Evolutionary conservation across 2,888 invertebrate genomes (phyloP).

Genomic region (Leucophenga maculata): DNA sequence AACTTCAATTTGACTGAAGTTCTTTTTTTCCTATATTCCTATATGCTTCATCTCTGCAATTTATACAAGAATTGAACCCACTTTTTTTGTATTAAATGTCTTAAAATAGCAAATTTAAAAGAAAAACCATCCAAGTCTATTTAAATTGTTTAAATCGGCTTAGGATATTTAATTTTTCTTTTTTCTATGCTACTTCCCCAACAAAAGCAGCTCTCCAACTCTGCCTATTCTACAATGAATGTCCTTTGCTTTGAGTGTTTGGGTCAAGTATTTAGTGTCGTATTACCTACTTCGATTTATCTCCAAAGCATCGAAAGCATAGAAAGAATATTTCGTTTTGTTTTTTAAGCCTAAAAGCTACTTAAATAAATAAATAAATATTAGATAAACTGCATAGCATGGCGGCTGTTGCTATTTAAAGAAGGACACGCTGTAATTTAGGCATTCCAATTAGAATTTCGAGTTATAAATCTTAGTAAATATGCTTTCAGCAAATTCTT

Average conservation of each 20-base stretch:
- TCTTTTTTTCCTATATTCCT: too few relatives aligned
- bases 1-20: too few relatives aligned
- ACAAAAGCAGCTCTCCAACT: too few relatives aligned
- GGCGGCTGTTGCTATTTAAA: not conserved
- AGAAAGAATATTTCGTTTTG: slow-evolving; percentile 7
- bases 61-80: too few relatives aligned
- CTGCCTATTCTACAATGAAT: too few relatives aligned
- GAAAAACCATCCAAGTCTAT: slow-evolving; percentile 42
- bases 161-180: slow-evolving; percentile 37
- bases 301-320: not conserved
- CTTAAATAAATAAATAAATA: slow-evolving; percentile 41
- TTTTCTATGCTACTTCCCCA: not conserved
- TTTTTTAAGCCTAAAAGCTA: slow-evolving; percentile 54
- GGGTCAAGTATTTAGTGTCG: slow-evolving; percentile 10
- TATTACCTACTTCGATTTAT: not conserved
- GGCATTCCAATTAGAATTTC: slow-evolving; percentile 5
- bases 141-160: slow-evolving; percentile 60
- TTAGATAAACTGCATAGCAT: not conserved
- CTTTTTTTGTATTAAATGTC: too few relatives aligned
- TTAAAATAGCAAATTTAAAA: too few relatives aligned
- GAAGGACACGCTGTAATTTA: not conserved
- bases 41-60: too few relatives aligned
- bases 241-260: slow-evolving; percentile 12
- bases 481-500: slow-evolving; percentile 8
- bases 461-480: slow-evolving; percentile 15